A percentile compares a stretch with the other conserved stretches of the same genome.
phyloP scores from a whole-genome alignment of 2,888 invertebrate species.

The Caenorhabditis afra region DNA sequence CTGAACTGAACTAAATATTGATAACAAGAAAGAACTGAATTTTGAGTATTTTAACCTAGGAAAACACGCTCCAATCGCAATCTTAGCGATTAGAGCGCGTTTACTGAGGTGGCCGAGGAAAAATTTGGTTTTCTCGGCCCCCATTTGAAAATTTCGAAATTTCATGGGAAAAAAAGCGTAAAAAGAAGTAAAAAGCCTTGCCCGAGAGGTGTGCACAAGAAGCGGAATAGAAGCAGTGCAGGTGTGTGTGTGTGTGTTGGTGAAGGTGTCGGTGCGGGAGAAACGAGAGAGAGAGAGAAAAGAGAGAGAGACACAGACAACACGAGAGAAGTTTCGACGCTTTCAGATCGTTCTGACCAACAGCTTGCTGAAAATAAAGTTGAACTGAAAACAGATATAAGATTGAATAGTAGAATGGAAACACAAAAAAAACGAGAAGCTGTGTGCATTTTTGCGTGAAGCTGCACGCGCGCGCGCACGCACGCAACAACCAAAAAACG shows the following conservation, averaged over 20 bases:
- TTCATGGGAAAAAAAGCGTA: neutral
- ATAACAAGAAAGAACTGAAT: too few species aligned
- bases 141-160: neutral
- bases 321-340: slow-evolving; percentile 23
- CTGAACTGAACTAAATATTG: too few species aligned
- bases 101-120: too few species aligned
- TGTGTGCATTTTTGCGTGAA: neutral
- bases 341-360: slow-evolving; percentile 56
- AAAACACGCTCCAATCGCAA: slow-evolving; percentile 5
- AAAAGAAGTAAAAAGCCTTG: slow-evolving; percentile 43
- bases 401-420: too few species aligned
- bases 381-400: neutral
- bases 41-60: neutral
- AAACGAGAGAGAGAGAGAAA: slow-evolving; percentile 40
- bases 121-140: too few species aligned
- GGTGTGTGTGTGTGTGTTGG: slow-evolving; percentile 27
- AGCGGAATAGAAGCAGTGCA: slow-evolving; percentile 46
- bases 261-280: slow-evolving; percentile 24
- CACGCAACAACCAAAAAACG: slow-evolving; percentile 3
- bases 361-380: slow-evolving; percentile 55
- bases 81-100: neutral
- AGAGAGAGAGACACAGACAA: slow-evolving; percentile 35
- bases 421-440: neutral
- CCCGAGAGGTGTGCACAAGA: slow-evolving; percentile 44
- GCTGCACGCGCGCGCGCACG: too few species aligned